These are phyloP conservation scores for Rhodinocichla rosea DNA, from an alignment of 2,113 vertebrate genomes.

Conservation along the genomic window DNA sequence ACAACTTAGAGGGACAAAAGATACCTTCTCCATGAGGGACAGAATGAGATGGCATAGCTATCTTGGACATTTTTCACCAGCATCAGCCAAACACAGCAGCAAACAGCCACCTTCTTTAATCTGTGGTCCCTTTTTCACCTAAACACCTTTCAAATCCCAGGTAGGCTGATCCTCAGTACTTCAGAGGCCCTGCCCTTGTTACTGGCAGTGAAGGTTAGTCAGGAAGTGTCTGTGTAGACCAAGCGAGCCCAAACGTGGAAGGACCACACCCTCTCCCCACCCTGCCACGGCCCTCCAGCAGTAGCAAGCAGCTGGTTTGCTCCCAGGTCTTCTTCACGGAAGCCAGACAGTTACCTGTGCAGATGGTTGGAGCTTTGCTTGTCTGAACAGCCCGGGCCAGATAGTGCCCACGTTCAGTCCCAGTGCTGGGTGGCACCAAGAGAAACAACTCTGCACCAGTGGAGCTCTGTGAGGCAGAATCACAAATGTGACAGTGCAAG, in stretches of 20 bases:
- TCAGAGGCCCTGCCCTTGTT: neutral
- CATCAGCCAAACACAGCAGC: neutral
- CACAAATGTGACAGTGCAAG: neutral
- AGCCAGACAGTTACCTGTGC: neutral
- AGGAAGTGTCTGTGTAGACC: neutral
- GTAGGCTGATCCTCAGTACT: neutral
- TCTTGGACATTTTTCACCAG: neutral
- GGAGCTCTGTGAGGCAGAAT: neutral
- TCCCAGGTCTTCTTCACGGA: neutral
- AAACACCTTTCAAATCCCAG: neutral
- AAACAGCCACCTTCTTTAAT: neutral
- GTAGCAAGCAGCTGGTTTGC: neutral
- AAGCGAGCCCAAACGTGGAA: neutral
- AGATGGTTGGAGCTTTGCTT: neutral
- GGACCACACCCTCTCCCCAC: neutral
- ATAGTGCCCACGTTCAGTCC: accelerated
- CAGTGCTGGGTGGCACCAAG: neutral
- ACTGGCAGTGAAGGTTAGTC: neutral
- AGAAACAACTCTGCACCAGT: neutral
- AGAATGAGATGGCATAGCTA: neutral
- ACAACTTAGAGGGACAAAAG: neutral
- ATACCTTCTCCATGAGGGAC: neutral
- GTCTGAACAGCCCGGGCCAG: neutral
- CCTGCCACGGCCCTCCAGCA: neutral
- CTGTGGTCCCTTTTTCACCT: neutral